Evolutionary conservation across 2,113 vertebrate genomes (phyloP).

Genomic region (Pao palembangensis): DNA sequence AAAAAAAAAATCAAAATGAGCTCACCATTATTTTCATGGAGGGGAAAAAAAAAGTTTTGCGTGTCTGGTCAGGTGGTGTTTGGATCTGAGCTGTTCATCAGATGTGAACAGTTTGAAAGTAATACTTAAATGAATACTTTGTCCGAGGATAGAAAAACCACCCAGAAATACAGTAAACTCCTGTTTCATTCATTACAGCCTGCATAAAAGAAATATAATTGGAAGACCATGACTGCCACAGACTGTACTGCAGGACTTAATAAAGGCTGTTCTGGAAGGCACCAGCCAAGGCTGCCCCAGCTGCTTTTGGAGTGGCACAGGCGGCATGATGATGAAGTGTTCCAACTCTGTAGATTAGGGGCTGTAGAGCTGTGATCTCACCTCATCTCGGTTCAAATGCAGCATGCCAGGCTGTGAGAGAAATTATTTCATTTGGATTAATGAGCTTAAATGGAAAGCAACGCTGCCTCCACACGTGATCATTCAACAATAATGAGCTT

Average conservation of each 20-base stretch:
- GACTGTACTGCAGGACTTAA: constrained; percentile 14
- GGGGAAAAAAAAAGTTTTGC: too few species aligned
- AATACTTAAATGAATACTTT: background rate
- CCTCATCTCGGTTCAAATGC: constrained; percentile 55
- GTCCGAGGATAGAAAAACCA: background rate
- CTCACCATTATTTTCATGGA: too few species aligned
- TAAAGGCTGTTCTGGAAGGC: constrained; percentile 36
- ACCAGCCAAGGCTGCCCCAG: constrained; percentile 15
- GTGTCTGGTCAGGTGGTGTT: background rate
- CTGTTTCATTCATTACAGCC: background rate
- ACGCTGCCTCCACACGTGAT: background rate
- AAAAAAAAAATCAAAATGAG: too few species aligned
- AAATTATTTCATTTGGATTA: constrained; percentile 24
- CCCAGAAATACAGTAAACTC: background rate
- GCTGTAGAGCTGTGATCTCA: constrained; percentile 38
- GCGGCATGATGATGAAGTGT: constrained; percentile 33
- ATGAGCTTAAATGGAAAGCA: constrained; percentile 21
- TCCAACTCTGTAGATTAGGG: constrained; percentile 43
- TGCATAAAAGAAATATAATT: background rate
- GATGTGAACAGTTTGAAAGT: background rate
- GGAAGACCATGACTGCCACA: background rate
- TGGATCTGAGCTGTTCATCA: background rate
- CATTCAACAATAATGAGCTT: constrained; percentile 20
- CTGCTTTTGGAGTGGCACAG: constrained; percentile 34
- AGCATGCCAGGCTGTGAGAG: constrained; percentile 11